Evolutionary conservation across 2,113 vertebrate genomes (phyloP).

Genomic region (Vanacampus margaritifer): DNA sequence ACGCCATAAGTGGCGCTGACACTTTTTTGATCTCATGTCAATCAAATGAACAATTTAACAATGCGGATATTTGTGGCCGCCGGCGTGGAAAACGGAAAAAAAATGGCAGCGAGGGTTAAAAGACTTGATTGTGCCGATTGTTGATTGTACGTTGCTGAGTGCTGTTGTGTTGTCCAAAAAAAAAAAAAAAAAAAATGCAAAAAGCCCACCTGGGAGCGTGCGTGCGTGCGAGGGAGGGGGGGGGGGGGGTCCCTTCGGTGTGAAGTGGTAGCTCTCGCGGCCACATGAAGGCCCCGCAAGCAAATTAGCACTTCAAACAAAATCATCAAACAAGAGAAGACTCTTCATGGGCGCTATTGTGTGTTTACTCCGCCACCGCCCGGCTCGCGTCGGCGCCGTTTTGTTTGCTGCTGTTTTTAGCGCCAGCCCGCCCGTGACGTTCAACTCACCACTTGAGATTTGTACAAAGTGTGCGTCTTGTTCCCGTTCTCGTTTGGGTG

Average conservation of each 20-base stretch:
- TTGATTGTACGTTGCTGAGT: not conserved
- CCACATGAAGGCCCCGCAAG: not conserved
- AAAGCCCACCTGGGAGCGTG: not conserved
- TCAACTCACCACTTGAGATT: not conserved
- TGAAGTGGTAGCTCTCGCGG: not conserved
- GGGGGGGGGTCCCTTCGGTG: not conserved
- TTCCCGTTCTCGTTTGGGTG: no score
- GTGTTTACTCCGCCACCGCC: not conserved
- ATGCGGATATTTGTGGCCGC: no score
- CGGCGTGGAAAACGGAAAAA: no score
- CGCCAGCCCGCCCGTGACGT: not conserved
- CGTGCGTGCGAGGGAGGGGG: no score
- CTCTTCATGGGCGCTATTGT: not conserved
- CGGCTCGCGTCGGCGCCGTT: not conserved
- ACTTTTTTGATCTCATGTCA: no score
- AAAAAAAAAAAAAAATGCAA: not conserved
- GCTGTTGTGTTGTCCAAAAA: not conserved
- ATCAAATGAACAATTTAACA: no score
- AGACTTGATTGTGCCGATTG: not conserved
- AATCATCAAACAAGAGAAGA: not conserved
- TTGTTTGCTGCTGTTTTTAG: not conserved
- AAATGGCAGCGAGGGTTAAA: not conserved
- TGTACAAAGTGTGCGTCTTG: not conserved
- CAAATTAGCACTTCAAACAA: slow-evolving; percentile 2
- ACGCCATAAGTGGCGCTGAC: no score